Evolutionary conservation across 2,797 vertebrate genomes (phyloP).

Genomic region (Glossophaga mutica): DNA sequence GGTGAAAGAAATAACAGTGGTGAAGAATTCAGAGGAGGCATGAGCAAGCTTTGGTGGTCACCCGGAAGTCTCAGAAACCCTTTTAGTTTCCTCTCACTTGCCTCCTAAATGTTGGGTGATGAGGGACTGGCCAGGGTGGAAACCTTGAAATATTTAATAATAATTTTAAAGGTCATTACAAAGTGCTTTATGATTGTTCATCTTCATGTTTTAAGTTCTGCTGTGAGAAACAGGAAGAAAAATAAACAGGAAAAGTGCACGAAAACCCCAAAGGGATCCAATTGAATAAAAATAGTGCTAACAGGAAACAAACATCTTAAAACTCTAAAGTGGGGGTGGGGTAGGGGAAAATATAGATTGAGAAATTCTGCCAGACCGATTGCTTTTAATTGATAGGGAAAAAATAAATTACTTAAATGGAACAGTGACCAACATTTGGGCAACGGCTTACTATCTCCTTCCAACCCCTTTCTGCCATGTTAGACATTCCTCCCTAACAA

Average conservation of each 20-base stretch:
- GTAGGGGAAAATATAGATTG: background rate
- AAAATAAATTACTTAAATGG: background rate
- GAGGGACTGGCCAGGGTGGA: background rate
- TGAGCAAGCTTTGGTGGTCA: background rate
- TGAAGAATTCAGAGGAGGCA: background rate
- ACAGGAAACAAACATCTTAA: slow-evolving; percentile 58
- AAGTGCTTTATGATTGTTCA: slow-evolving; percentile 23
- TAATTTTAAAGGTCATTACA: slow-evolving; percentile 31
- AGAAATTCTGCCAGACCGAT: background rate
- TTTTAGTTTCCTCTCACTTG: background rate
- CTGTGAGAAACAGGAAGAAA: slow-evolving; percentile 71
- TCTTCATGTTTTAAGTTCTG: slow-evolving; percentile 47
- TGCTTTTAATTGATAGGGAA: background rate
- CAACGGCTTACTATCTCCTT: background rate
- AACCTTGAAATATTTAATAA: background rate
- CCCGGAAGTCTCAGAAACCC: accelerated
- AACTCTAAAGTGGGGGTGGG: background rate
- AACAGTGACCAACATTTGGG: background rate
- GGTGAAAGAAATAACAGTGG: background rate
- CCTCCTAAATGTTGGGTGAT: background rate
- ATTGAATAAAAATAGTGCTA: slow-evolving; percentile 62
- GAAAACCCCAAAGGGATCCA: slow-evolving; percentile 41
- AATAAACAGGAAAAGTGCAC: slow-evolving; percentile 61
- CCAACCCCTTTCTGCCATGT: background rate
- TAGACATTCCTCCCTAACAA: background rate